Conservation (phyloP, 2,113 vertebrate genomes). For the Melanotaenia duboulayi region DNA sequence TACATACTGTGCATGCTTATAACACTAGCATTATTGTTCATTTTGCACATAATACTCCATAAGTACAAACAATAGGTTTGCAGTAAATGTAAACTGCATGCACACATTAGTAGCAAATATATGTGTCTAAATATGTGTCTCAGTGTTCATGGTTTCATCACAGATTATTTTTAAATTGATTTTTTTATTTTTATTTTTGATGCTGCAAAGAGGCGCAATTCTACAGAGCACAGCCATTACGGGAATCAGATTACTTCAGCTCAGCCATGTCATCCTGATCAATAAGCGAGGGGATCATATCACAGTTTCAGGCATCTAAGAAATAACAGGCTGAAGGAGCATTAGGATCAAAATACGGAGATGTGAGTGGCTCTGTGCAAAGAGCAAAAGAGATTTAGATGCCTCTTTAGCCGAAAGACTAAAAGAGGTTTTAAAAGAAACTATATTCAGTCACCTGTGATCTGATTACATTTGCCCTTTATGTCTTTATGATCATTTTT, state of each 20-base stretch:
- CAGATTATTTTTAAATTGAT: not conserved
- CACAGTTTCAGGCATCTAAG: slow-evolving; percentile 16
- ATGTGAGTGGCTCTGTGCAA: not conserved
- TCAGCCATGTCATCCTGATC: slow-evolving; percentile 29
- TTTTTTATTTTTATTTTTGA: not conserved
- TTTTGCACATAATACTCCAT: not conserved
- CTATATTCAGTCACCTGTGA: not conserved
- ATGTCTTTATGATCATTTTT: no score
- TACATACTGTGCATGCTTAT: not conserved
- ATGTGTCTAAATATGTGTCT: not conserved
- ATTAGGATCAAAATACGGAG: slow-evolving; percentile 17
- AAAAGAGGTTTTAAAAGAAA: slow-evolving; percentile 8
- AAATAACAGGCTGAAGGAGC: slow-evolving; percentile 6
- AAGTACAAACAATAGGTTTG: not conserved
- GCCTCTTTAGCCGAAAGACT: not conserved
- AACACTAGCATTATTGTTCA: not conserved
- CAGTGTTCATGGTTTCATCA: fast-evolving
- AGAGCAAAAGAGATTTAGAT: not conserved
- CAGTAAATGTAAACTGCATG: not conserved
- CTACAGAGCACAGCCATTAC: not conserved
- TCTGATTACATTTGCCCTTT: not conserved
- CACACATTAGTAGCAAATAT: not conserved
- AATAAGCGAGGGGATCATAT: slow-evolving; percentile 26
- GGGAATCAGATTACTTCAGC: slow-evolving; percentile 34
- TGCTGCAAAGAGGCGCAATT: not conserved